Evolutionary conservation across 2,888 invertebrate genomes (phyloP).

Genomic region (Agonopterix alstromeriana): DNA sequence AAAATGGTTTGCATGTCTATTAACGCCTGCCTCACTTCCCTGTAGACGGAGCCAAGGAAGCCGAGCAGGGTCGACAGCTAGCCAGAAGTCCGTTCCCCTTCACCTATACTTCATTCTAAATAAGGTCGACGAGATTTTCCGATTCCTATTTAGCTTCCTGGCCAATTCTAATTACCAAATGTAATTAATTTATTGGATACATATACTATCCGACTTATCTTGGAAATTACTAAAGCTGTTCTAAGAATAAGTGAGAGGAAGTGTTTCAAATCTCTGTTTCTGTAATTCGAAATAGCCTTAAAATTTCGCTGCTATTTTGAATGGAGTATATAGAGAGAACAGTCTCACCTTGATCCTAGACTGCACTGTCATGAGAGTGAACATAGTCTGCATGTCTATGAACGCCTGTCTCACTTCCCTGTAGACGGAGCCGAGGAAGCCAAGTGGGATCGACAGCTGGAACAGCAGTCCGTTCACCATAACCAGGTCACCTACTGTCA

Average conservation of each 20-base stretch:
- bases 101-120: too few relatives aligned
- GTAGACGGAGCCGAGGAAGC: conserved; percentile 98
- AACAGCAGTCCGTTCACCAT: conserved; percentile 99
- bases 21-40: conserved; percentile 95
- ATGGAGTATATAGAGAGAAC: too few relatives aligned
- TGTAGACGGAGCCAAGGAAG: conserved; percentile 98
- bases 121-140: too few relatives aligned
- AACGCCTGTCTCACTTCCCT: conserved; percentile 96
- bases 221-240: too few relatives aligned
- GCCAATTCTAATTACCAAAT: too few relatives aligned
- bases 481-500: conserved; percentile 98
- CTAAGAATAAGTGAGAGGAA: too few relatives aligned
- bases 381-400: conserved; percentile 99
- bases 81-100: conserved; percentile 98
- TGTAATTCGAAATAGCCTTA: too few relatives aligned
- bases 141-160: too few relatives aligned
- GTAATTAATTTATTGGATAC: too few relatives aligned
- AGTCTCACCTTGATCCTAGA: conserved; percentile 82
- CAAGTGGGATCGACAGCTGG: conserved; percentile 97
- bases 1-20: conserved; percentile 99
- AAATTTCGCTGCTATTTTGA: too few relatives aligned
- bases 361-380: conserved; percentile 93
- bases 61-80: conserved; percentile 98
- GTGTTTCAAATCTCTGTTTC: too few relatives aligned
- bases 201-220: too few relatives aligned